Evolutionary conservation across 2,888 invertebrate genomes (phyloP), one percentile per base, ranked within the genome.

Genomic region (Metalampra italica): DNA sequence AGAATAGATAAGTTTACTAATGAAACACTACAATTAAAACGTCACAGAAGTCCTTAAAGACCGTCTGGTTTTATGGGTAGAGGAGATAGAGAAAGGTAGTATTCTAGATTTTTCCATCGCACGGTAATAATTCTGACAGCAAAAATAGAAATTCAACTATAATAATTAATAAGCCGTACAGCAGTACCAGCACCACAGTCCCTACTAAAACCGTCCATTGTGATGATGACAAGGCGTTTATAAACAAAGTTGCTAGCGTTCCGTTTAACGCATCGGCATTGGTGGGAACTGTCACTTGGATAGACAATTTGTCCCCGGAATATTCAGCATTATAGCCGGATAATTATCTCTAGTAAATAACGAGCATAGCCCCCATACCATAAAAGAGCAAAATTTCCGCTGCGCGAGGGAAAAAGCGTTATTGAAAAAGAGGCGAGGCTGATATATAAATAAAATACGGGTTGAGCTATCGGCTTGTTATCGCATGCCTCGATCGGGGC

Each of bases 401-500:
- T 70, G 78, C 69, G 75, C 73, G 76, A 76, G 72, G 78, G 81
- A 84, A 87, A 86, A 84, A 80, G 84, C 85, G 78, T 87, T 88
- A 88, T 89, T 87, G 87, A 88, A 89, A 89, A 89, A 84, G 82
- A 84, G 76, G 79, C 81, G 79, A 83, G 55, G 49, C 44, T 45
- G 47, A 37, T 85, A 83, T 87, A 88, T 88, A 89, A 89, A 88
- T 89, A 89, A 89, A 89, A 88, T 88, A 89, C 88, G 87, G 82
- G 87, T 87, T 87, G 85, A 88, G 85, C 85, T 88, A 89, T 89
- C 88, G 88, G 86, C 88, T 89, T 88, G 89, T 88, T 89, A 88
- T 89, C 88, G 88, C 84, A 88, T 87, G 88, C 87, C 84, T 82
- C 70, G 75, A 87, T 86, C 82, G 78, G 62, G 63, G 81, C 76